phyloP scores from a whole-genome alignment of 1,140 invertebrate species.

The Scaptomyza pallida region DNA sequence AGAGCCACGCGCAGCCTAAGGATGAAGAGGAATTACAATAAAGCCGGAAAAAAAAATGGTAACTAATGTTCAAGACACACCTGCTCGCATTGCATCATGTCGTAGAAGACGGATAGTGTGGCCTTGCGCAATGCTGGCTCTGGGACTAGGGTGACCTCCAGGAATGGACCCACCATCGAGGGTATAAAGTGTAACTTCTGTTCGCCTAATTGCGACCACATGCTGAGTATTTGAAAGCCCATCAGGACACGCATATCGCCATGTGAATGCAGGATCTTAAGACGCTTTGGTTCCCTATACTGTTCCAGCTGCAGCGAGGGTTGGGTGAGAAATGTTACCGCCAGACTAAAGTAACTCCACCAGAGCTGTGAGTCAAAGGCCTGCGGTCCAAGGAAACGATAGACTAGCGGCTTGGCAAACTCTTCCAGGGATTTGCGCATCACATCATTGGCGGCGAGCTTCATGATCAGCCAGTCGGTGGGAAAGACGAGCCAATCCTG shows the following conservation, averaged over 20 bases:
- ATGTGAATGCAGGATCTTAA: conserved; percentile 92
- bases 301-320: conserved; percentile 93
- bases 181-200: conserved; percentile 94
- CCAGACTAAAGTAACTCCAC: conserved; percentile 95
- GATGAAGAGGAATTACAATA: background rate
- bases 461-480: conserved; percentile 96
- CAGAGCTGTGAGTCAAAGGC: conserved; percentile 89
- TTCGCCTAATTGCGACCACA: conserved; percentile 95
- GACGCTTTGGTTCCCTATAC: conserved; percentile 91
- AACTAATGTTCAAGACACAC: conserved; percentile 66
- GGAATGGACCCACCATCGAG: conserved; percentile 95
- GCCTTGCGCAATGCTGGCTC: conserved; percentile 94
- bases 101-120: conserved; percentile 97
- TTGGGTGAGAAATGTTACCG: conserved; percentile 95
- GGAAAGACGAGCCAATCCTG: conserved; percentile 90
- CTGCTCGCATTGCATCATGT: conserved; percentile 98
- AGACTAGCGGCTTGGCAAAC: conserved; percentile 93
- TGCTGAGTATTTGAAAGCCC: conserved; percentile 96
- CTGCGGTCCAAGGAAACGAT: conserved; percentile 90
- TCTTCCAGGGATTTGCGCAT: conserved; percentile 94
- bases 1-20: conserved; percentile 82
- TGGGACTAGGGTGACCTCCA: conserved; percentile 96
- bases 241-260: conserved; percentile 96
- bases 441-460: conserved; percentile 95
- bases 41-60: background rate